Base-by-base conservation (phyloP, 2,888 invertebrate genomes). In the Leptinotarsa peninsularis region DNA sequence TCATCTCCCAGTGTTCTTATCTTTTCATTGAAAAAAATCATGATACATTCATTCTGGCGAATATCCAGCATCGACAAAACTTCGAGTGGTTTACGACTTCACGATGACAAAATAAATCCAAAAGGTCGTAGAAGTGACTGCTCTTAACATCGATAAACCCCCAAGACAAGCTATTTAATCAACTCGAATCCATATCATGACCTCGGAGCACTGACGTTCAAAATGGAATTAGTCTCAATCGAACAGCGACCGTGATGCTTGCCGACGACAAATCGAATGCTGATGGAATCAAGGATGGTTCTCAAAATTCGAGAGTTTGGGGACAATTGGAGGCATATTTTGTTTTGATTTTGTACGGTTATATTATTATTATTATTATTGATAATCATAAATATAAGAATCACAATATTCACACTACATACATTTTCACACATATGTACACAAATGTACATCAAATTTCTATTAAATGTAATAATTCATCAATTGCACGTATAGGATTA, bases 171-270 rank as follows among this genome's bases (percentile, higher is more conserved):
- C 33, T 33, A 63, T 63, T 63, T 63, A 43, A 63, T 63, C 33
- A 33, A 43, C 3, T 18, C 63, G 63, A 33, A 63, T 63, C 63
- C 63, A 63, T 63, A 63, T 43, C 63, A 63, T 63, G 63, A 63
- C n/a, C 63, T 63, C 43, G 63, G 43, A 63, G 63, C 63, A 63
- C 7, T 4, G 33, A 5, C 63, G 63, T 63, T 63, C 63, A 63
- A 63, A 63, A 63, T 63, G 63, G n/a, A 63, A 63, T 63, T 63
- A 63, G 63, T 63, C 63, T 63, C 63, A 43, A 63, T 63, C 18
- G 43, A 17, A 43, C 10, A 10, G 33, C n/a, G 63, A 33, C 43
- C 63, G 63, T 63, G 63, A 43, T 43, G n/a, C 33, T 63, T 63
- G 15, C 13, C 10, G 33, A 63, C 43, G 43, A 33, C 5, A n/a